Evolutionary conservation across 2,797 vertebrate species (phyloP).

Genomic region (Amphiprion clarkii): DNA sequence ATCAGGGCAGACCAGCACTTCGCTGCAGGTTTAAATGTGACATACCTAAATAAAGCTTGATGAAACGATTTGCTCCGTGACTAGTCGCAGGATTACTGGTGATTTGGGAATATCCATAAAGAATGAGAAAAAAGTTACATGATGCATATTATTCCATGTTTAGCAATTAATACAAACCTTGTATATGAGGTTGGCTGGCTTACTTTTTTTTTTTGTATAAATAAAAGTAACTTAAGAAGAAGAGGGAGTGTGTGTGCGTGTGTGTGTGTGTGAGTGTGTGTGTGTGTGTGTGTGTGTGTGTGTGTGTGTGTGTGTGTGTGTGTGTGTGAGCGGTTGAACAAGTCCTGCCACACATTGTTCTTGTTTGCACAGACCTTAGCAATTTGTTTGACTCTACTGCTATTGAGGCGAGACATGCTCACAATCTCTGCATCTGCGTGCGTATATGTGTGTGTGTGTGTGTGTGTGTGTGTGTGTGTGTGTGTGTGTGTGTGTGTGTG

Average conservation of each 20-base stretch:
- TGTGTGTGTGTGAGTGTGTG: conserved; percentile 13
- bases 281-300: conserved; percentile 9
- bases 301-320: conserved; percentile 17
- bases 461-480: conserved; percentile 22
- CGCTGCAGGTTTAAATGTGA: conserved; percentile 55
- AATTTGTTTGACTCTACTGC: conserved; percentile 77
- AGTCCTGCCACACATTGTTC: conserved; percentile 78
- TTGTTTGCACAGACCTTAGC: conserved; percentile 82
- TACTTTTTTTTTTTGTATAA: conserved; percentile 51
- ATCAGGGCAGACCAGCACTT: conserved; percentile 63
- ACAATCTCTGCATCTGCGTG: conserved; percentile 66
- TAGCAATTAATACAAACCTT: conserved; percentile 46
- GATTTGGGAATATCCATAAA: conserved; percentile 45
- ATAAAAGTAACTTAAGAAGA: conserved; percentile 60
- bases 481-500: conserved; percentile 20
- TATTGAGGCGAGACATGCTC: conserved; percentile 70
- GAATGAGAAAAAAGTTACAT: conserved; percentile 10
- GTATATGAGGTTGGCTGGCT: conserved; percentile 35
- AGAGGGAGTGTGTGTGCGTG: conserved; percentile 7
- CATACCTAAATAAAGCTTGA: conserved; percentile 70
- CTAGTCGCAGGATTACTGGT: conserved; percentile 47
- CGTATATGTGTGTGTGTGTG: neutral
- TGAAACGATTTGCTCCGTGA: conserved; percentile 61
- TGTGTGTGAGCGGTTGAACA: conserved; percentile 47
- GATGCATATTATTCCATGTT: conserved; percentile 45